A percentile compares a stretch with the other conserved stretches of the same genome.
phyloP scores from a whole-genome alignment of 2,113 vertebrate genomes.

The Oncorhynchus clarkii region DNA sequence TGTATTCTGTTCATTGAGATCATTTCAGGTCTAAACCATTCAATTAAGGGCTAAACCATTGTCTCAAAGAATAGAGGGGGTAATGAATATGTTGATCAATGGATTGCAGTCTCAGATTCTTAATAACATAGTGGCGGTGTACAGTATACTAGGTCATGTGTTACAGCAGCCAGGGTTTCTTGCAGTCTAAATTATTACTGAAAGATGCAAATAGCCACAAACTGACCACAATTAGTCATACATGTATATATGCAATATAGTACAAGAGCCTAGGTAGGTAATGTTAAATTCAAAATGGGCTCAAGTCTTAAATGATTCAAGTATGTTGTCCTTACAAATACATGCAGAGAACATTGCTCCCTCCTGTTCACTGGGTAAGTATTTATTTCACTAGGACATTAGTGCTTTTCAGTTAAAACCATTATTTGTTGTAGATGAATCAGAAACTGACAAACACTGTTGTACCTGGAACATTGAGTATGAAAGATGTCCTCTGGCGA shows the following conservation, averaged over 20 bases:
- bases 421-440: too few species aligned
- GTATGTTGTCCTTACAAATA: slow-evolving; percentile 15
- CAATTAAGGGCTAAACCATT: background rate
- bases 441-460: too few species aligned
- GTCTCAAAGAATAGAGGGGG: background rate
- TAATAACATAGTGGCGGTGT: background rate
- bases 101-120: background rate
- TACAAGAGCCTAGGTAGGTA: slow-evolving; percentile 22
- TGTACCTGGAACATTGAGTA: background rate
- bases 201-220: background rate
- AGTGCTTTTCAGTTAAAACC: slow-evolving; percentile 15
- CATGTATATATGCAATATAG: slow-evolving; percentile 8
- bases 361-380: slow-evolving; percentile 35
- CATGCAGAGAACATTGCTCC: slow-evolving; percentile 4
- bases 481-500: too few species aligned
- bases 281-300: background rate
- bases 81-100: background rate
- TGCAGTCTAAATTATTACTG: background rate
- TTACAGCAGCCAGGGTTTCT: background rate
- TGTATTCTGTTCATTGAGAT: background rate
- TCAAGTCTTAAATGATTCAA: background rate
- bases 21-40: too few species aligned
- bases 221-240: background rate
- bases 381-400: slow-evolving; percentile 13
- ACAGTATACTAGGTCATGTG: background rate